These are phyloP conservation scores for Esox lucius DNA, from an alignment of 2,797 vertebrate genomes.

Conservation along the genomic window DNA sequence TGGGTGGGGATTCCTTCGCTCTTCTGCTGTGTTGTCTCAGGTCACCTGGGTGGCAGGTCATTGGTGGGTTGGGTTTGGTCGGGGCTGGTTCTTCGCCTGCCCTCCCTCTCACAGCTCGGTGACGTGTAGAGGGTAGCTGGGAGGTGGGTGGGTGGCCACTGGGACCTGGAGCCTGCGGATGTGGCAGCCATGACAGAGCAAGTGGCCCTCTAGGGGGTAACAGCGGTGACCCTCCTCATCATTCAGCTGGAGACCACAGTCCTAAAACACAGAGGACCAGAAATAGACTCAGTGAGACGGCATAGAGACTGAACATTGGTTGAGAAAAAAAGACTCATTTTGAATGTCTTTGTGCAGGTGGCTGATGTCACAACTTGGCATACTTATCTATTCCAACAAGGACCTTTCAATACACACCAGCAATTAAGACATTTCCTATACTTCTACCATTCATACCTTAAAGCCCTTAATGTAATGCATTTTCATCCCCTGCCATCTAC, in stretches of 20 bases:
- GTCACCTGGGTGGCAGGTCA: slow-evolving; percentile 33
- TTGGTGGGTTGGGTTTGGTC: slow-evolving; percentile 4
- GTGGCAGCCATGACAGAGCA: slow-evolving; percentile 95
- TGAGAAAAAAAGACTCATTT: background rate
- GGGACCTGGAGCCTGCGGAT: slow-evolving; percentile 86
- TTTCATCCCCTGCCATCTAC: slow-evolving; percentile 21
- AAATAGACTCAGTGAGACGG: background rate
- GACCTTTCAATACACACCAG: background rate
- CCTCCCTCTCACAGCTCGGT: slow-evolving; percentile 85
- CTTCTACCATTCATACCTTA: background rate
- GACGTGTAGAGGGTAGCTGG: slow-evolving; percentile 88
- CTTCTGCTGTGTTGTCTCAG: slow-evolving; percentile 6
- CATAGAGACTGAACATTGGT: background rate
- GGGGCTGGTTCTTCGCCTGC: background rate
- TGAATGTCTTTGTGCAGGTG: background rate
- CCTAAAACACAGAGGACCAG: slow-evolving; percentile 67
- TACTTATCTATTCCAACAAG: background rate
- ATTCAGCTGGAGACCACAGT: slow-evolving; percentile 93
- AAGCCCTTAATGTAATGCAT: slow-evolving; percentile 36
- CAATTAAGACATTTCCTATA: background rate
- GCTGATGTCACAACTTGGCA: background rate
- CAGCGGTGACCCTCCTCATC: slow-evolving; percentile 95
- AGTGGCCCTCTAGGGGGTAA: slow-evolving; percentile 91
- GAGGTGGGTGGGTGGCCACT: slow-evolving; percentile 72
- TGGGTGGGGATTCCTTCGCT: slow-evolving; percentile 2